Base-by-base conservation (phyloP, 2,113 vertebrate species). In the Amblyornis subalaris region DNA sequence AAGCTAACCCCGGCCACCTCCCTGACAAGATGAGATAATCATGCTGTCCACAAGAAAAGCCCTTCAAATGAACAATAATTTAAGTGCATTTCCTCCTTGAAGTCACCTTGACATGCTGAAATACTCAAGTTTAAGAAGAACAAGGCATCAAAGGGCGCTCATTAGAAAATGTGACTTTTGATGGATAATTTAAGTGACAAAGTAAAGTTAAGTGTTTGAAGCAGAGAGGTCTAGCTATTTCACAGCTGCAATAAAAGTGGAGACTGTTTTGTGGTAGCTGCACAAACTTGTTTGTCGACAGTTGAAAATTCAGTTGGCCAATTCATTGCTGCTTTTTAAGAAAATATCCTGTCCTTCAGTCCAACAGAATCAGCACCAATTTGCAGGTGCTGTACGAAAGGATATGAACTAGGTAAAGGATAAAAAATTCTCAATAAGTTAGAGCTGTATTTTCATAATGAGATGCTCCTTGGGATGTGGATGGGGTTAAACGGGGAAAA, bases 171-270 rank as follows among this genome's bases (percentile, higher is more conserved):
- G n/a, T 88, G 95, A 94, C 84, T 90, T 67, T 74, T 95, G 86
- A 89, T 89, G 88, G 76, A 88, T 95, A 95, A 97, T 97, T 97
- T 95, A 95, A 94, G 75, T 96, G 87, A 84, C 73, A 93, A 96
- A 67, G 26, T 90, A 77, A 93, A 97, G 77, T 94, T 78, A 95
- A 96, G 72, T 14, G 2, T 69, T 89, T 38, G 61, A 87, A 96
- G 74, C 44, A 91, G 72, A 96, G 85, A 57, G 61, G 55, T 93
- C 84, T 93, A 94, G 83, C 73, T 88, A 89, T 91, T 78, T 94
- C 65, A 93, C 31, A 92, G 53, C 33, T 88, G 23, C 65, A 65
- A 2, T 83, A 72, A 93, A 48, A 25, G 20, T 53, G 15, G 18
- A 45, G 20, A 36, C 5, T 64, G 26, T 85, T 74, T 81, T 85